Evolutionary conservation across 2,888 invertebrate species (phyloP).

Genomic region (Drosophila kuntzei): DNA sequence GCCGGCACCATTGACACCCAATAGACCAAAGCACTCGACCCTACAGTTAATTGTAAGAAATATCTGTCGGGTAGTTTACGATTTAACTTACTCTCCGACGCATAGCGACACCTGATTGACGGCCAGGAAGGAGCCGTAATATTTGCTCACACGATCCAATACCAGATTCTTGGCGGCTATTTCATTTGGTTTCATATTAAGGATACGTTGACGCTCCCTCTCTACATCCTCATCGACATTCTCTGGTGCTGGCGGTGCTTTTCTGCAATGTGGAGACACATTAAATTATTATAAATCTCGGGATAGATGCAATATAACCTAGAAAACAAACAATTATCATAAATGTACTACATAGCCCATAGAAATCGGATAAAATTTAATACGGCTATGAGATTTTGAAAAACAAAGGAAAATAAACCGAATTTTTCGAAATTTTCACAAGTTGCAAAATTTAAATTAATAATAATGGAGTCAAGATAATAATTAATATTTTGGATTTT

Average conservation of each 20-base stretch:
- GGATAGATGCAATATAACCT: background rate
- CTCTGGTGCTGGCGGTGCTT: constrained; percentile 77
- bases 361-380: no score
- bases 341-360: no score
- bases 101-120: constrained; percentile 91
- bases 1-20: constrained; percentile 95
- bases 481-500: no score
- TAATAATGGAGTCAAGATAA: no score
- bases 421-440: no score
- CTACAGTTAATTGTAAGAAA: constrained; percentile 6
- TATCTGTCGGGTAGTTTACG: background rate
- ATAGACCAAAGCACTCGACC: constrained; percentile 92
- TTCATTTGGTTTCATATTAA: constrained; percentile 83
- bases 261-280: constrained; percentile 48
- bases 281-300: background rate
- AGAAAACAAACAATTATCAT: no score
- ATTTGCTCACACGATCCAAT: constrained; percentile 90
- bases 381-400: no score
- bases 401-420: no score
- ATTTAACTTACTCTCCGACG: constrained; percentile 81
- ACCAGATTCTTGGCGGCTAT: constrained; percentile 87
- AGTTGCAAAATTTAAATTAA: no score
- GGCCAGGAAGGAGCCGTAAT: constrained; percentile 90
- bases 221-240: constrained; percentile 87
- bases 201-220: constrained; percentile 86